A percentile compares a stretch with the other conserved stretches of the same genome.
Evolutionary conservation across 2,113 vertebrate species (phyloP).

Genomic region (Seriola dumerili): DNA sequence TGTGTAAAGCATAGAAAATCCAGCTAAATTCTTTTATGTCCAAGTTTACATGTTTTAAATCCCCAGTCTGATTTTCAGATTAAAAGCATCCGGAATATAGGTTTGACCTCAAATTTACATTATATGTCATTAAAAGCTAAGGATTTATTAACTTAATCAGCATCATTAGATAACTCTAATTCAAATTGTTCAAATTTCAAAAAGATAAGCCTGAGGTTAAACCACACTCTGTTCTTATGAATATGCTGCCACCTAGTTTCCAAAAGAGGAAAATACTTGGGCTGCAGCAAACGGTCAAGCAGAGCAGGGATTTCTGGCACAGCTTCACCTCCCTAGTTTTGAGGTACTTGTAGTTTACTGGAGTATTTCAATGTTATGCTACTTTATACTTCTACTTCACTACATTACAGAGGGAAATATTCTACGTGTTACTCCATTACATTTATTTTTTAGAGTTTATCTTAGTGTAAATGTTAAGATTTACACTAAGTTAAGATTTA

Average conservation of each 20-base stretch:
- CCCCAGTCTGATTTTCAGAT: not conserved
- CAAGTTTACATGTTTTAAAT: not conserved
- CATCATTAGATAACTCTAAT: not conserved
- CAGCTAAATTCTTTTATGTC: not conserved
- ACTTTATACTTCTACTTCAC: not conserved
- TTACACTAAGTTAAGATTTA: too few species aligned
- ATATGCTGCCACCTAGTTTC: conserved; percentile 61
- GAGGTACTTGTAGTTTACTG: too few species aligned
- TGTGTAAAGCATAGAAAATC: not conserved
- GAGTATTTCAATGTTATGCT: not conserved
- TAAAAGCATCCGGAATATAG: not conserved
- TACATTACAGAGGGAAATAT: not conserved
- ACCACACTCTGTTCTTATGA: not conserved
- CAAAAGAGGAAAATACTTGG: not conserved
- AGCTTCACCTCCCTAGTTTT: not conserved
- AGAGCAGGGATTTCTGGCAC: not conserved
- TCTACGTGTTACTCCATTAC: not conserved
- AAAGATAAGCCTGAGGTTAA: not conserved
- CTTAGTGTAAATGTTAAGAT: too few species aligned
- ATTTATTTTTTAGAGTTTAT: too few species aligned
- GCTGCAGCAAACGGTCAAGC: not conserved
- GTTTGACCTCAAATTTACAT: not conserved
- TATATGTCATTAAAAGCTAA: accelerated
- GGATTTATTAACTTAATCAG: not conserved
- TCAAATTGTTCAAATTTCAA: not conserved